These are phyloP conservation scores for Porites cylindrica DNA, from an alignment of 92 coral and sea anemone species.

Conservation along the genomic window DNA sequence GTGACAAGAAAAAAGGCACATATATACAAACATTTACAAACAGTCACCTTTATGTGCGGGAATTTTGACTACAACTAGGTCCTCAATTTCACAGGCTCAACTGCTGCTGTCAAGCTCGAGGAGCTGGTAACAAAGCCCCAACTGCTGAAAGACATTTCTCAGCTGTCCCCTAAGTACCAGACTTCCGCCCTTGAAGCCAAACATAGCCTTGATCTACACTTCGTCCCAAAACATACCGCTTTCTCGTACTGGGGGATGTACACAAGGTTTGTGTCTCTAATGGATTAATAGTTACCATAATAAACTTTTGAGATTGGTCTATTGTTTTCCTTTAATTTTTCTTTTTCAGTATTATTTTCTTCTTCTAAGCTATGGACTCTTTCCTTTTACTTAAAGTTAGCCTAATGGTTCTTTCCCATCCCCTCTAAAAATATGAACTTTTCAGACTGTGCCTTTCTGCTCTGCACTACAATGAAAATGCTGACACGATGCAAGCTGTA, in stretches of 20 bases:
- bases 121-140: conserved; percentile 26
- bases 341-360: too few relatives aligned
- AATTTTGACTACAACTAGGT: too few relatives aligned
- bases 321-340: too few relatives aligned
- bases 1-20: too few relatives aligned
- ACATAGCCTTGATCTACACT: conserved; percentile 61
- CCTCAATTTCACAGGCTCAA: conserved; percentile 14
- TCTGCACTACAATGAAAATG: conserved; percentile 62
- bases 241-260: conserved; percentile 72
- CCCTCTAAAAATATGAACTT: too few relatives aligned
- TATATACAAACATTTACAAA: too few relatives aligned
- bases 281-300: not conserved
- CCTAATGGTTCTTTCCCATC: too few relatives aligned
- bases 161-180: conserved; percentile 63
- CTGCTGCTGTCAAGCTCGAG: conserved; percentile 41
- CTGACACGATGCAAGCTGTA: conserved; percentile 74
- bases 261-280: conserved; percentile 33
- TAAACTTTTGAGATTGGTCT: not conserved
- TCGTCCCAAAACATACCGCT: conserved; percentile 60
- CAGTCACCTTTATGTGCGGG: too few relatives aligned
- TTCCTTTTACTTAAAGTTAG: not conserved
- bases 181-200: conserved; percentile 59
- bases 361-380: not conserved
- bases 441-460: conserved; percentile 66
- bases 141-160: conserved; percentile 47